Evolutionary conservation across 1,140 invertebrate genomes (phyloP).

Genomic region (Chlorops oryzae): DNA sequence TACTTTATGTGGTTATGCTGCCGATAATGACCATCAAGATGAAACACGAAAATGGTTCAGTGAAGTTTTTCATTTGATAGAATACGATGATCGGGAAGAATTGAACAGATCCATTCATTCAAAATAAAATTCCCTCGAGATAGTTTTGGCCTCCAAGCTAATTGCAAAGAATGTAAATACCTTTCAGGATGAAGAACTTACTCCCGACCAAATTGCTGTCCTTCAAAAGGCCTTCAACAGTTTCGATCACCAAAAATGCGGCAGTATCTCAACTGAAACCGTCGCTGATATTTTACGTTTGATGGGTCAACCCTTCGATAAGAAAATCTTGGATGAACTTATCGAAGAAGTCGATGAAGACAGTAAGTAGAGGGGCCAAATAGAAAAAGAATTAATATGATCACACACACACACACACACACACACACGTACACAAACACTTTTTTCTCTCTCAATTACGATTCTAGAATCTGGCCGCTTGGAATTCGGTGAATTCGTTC

Average conservation of each 20-base stretch:
- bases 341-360: slow-evolving; percentile 92
- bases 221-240: slow-evolving; percentile 89
- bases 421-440: not conserved
- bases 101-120: not conserved
- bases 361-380: slow-evolving; percentile 63
- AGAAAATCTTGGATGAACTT: slow-evolving; percentile 83
- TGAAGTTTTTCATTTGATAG: no score
- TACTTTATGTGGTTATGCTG: no score
- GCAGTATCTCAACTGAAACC: slow-evolving; percentile 87
- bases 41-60: no score
- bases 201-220: slow-evolving; percentile 59
- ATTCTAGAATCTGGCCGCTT: slow-evolving; percentile 89
- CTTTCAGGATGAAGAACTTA: slow-evolving; percentile 56
- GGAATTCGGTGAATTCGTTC: slow-evolving; percentile 92
- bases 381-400: slow-evolving; percentile 2
- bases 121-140: no score
- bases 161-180: not conserved
- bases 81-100: not conserved
- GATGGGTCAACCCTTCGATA: slow-evolving; percentile 92
- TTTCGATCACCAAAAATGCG: slow-evolving; percentile 86
- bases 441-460: no score
- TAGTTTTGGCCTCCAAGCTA: no score
- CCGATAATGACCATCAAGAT: no score
- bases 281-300: slow-evolving; percentile 84
- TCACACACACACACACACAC: not conserved